Evolutionary conservation across 2,797 vertebrate genomes (phyloP), one percentile per base, ranked within the genome.

Genomic region (Dermochelys coriacea): DNA sequence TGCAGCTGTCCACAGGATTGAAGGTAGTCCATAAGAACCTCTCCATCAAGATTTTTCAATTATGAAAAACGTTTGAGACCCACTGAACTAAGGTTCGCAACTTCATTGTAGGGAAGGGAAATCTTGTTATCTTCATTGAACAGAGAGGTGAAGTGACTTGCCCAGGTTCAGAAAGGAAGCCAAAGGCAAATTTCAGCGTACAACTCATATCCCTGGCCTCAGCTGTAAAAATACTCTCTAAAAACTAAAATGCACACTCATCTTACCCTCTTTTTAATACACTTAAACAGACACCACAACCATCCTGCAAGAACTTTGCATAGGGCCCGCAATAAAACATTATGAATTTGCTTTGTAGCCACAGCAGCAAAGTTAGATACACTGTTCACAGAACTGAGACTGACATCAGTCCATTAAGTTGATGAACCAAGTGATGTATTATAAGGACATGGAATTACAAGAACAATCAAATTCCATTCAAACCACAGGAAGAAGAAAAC

Each of bases 331-430:
- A 64, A n/a, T 34, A 57, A 57, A 57, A 34, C 61, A n/a, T n/a
- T n/a, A 64, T 19, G 61, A 64, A 64, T 64, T 18, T 64, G 16
- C 61, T 64, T n/a, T 64, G 61, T 27, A 93, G 75, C 81, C 85
- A 86, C 27, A 84, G 85, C 23, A 94, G 79, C 59, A 50, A 89
- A 34, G n/a, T 81, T 45, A 90, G 92, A 57, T 16, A 68, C 1
- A 29, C 79, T 82, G 82, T 82, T 85, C 83, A 80, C 49, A 87
- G 78, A 90, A 31, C 31, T 82, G 75, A 93, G 91, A 27, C 18
- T 91, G 82, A 89, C 18, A 96, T 54, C 75, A 86, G 6, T 89
- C 47, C 71, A 93, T 71, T 87, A 81, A 86, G 55, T 68, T 90
- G 89, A 93, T 79, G 0, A 27, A 88, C 9, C 50, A 51, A 45